Conservation (phyloP, 2,113 vertebrate genomes). For the Datnioides undecimradiatus region DNA sequence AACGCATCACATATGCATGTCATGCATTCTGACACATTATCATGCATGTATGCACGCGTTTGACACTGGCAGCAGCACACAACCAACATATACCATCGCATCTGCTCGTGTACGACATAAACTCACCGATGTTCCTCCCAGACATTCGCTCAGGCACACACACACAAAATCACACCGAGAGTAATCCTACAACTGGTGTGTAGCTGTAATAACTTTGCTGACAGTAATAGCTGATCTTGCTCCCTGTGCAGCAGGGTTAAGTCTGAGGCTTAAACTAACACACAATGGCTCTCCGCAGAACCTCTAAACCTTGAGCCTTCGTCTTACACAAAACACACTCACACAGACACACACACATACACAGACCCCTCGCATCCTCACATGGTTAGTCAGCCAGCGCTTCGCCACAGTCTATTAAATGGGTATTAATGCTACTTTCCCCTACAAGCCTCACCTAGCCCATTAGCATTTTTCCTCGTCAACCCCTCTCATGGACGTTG, state of each 20-base stretch:
- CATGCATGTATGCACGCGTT: not conserved
- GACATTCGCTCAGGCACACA: constrained; percentile 8
- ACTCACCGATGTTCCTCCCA: constrained; percentile 8
- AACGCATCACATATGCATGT: not conserved
- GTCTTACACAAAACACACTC: constrained; percentile 45
- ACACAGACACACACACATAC: constrained; percentile 12
- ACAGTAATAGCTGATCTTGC: constrained; percentile 69
- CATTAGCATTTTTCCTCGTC: constrained; percentile 22
- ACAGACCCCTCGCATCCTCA: constrained; percentile 19
- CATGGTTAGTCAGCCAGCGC: constrained; percentile 8
- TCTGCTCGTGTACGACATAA: constrained; percentile 16
- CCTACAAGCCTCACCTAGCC: constrained; percentile 35
- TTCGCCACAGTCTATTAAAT: constrained; percentile 69
- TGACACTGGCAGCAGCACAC: not conserved
- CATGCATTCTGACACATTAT: not conserved
- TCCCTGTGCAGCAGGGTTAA: constrained; percentile 59
- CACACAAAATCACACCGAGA: not conserved
- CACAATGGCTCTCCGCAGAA: constrained; percentile 55
- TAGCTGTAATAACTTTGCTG: constrained; percentile 66
- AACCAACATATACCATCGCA: constrained; percentile 12
- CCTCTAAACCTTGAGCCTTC: constrained; percentile 58
- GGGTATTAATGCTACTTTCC: constrained; percentile 57
- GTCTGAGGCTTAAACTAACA: constrained; percentile 63
- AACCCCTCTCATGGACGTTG: constrained; percentile 3
- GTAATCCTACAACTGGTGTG: constrained; percentile 57